Base-by-base conservation (phyloP, 2,113 vertebrate genomes). In the Uropsilus gracilis region DNA sequence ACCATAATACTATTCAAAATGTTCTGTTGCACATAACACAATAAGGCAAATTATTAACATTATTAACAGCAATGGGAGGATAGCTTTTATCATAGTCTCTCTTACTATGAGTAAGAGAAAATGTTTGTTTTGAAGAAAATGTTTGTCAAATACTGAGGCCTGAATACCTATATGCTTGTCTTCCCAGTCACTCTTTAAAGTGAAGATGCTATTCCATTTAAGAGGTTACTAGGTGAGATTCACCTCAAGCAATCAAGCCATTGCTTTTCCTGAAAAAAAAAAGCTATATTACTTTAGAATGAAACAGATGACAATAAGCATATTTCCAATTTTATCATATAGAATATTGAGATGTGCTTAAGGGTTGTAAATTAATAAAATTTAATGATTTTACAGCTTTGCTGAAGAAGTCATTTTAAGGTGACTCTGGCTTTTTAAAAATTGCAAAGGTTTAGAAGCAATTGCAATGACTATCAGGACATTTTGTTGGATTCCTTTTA, bases 21-120 rank as follows among this genome's bases (percentile, higher is more conserved):
- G 24, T 37, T 92, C 64, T 63, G 5, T 50, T 57, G 11, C 42
- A 59, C 8, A 16, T 44, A 66, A 84, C 61, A 85, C 53, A 81
- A 16, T 34, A 90, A 66, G 26, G 24, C n/a, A 26, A 72, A 77
- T 91, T 92, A 89, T 89, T 78, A 87, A 86, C n/a, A 76, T 59
- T 2, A 37, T 42, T n/a, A n/a, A n/a, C n/a, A n/a, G n/a, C n/a
- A n/a, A n/a, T n/a, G n/a, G n/a, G n/a, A n/a, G n/a, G n/a, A n/a
- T n/a, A n/a, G n/a, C n/a, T n/a, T n/a, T n/a, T n/a, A n/a, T n/a
- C n/a, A n/a, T n/a, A n/a, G n/a, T n/a, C n/a, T n/a, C n/a, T n/a
- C n/a, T n/a, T n/a, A n/a, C n/a, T n/a, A n/a, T n/a, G n/a, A n/a
- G n/a, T n/a, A n/a, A n/a, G n/a, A n/a, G n/a, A n/a, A n/a, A n/a